These are phyloP conservation scores for Gnathonemus echidnorhynchus DNA, from an alignment of 2,113 vertebrate genomes.

Conservation along the genomic window DNA sequence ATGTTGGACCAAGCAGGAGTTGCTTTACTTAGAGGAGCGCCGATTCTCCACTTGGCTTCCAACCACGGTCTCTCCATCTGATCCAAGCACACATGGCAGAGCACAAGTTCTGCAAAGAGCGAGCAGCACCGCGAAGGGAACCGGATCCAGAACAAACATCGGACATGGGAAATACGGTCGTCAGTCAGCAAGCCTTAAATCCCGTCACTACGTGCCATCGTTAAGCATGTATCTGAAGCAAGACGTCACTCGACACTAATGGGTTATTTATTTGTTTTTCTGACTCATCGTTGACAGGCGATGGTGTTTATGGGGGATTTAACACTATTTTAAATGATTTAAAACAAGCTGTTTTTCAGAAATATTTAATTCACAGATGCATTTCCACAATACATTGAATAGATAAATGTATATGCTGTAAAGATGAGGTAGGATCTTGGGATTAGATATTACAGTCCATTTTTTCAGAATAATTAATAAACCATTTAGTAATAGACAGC, in stretches of 20 bases:
- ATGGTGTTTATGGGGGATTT: background rate
- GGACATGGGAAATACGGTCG: background rate
- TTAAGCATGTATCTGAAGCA: background rate
- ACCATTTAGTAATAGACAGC: background rate
- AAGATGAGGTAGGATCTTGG: background rate
- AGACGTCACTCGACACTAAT: background rate
- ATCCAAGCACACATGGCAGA: background rate
- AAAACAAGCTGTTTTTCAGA: background rate
- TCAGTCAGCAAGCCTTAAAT: background rate
- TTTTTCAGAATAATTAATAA: background rate
- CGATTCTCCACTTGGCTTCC: background rate
- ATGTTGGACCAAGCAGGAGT: background rate
- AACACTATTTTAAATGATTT: background rate
- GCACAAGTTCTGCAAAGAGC: background rate
- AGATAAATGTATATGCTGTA: background rate
- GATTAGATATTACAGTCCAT: background rate
- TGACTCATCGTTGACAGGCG: background rate
- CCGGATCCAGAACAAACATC: background rate
- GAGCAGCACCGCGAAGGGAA: background rate
- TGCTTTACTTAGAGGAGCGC: background rate
- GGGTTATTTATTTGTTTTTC: background rate
- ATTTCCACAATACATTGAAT: background rate
- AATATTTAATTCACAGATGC: background rate
- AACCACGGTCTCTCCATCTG: background rate
- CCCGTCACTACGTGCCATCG: background rate